Percentiles rank a stretch among this genome's conserved stretches.
These are phyloP conservation scores for Dasysyrphus albostriatus DNA, from an alignment of 2,888 invertebrate genomes.

Conservation along the genomic window DNA sequence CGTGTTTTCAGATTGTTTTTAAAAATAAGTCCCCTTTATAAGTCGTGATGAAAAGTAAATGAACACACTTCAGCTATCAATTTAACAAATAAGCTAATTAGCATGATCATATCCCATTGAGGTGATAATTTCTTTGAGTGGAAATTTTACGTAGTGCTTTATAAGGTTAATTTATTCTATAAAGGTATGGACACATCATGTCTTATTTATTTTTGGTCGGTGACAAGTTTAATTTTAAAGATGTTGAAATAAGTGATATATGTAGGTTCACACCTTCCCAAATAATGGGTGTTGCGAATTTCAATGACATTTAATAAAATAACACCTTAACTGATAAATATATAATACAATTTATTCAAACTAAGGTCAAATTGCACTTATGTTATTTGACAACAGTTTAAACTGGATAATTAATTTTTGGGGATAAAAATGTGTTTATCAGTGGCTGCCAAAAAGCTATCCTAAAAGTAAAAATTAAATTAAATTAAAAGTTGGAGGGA, in stretches of 20 bases:
- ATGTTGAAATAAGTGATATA: neutral
- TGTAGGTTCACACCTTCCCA: neutral
- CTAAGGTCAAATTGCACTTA: too few relatives aligned
- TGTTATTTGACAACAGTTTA: too few relatives aligned
- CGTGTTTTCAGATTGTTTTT: conserved; percentile 33
- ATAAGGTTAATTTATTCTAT: neutral
- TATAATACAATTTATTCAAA: too few relatives aligned
- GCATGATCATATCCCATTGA: conserved; percentile 19
- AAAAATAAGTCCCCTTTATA: neutral
- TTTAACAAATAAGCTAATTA: conserved; percentile 41
- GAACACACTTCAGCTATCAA: neutral
- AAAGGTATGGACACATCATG: neutral
- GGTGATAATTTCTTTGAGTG: conserved; percentile 53
- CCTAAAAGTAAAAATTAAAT: too few relatives aligned
- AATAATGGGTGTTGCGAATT: neutral
- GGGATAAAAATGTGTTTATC: too few relatives aligned
- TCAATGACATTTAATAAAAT: neutral
- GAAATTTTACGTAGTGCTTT: conserved; percentile 4
- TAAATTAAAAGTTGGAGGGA: too few relatives aligned
- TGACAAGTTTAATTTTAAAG: neutral
- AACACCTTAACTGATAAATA: neutral
- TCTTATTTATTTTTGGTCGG: neutral
- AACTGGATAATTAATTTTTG: too few relatives aligned
- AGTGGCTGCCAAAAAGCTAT: too few relatives aligned
- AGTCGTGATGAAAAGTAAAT: conserved; percentile 40